phyloP scores from a whole-genome alignment of 2,113 vertebrate species.

The Todiramphus chloris region DNA sequence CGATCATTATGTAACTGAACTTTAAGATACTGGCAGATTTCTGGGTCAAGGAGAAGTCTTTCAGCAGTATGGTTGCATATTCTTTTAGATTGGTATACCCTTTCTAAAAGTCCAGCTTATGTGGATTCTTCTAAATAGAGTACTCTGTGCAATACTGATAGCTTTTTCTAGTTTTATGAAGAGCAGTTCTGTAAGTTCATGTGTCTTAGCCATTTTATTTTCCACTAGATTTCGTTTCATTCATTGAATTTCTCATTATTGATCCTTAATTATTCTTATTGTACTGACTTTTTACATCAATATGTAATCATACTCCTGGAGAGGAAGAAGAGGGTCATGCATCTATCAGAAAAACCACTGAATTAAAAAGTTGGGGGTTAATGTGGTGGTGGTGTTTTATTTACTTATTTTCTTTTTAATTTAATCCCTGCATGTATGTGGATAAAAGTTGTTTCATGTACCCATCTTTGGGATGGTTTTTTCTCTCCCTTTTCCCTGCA shows the following conservation, averaged over 20 bases:
- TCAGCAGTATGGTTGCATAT: not conserved
- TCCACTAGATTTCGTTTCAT: not conserved
- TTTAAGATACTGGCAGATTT: not conserved
- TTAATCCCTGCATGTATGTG: rapidly evolving
- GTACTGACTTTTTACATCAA: not conserved
- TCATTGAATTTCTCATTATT: not conserved
- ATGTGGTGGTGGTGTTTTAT: not conserved
- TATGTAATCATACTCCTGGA: not conserved
- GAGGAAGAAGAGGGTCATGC: not conserved
- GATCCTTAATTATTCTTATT: not conserved
- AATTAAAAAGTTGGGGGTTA: not conserved
- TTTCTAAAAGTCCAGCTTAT: not conserved
- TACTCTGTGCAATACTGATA: not conserved
- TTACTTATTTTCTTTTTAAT: not conserved
- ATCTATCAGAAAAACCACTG: not conserved
- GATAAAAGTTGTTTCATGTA: not conserved
- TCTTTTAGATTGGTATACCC: not conserved
- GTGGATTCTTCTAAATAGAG: not conserved
- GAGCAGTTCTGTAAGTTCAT: not conserved
- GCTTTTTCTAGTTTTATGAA: not conserved
- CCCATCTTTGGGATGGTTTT: not conserved
- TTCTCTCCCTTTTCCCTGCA: not conserved
- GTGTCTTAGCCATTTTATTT: not conserved
- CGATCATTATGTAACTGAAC: not conserved
- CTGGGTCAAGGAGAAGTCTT: not conserved